Evolutionary conservation across 2,888 invertebrate species (phyloP).

Genomic region (Dichetophora obliterata): DNA sequence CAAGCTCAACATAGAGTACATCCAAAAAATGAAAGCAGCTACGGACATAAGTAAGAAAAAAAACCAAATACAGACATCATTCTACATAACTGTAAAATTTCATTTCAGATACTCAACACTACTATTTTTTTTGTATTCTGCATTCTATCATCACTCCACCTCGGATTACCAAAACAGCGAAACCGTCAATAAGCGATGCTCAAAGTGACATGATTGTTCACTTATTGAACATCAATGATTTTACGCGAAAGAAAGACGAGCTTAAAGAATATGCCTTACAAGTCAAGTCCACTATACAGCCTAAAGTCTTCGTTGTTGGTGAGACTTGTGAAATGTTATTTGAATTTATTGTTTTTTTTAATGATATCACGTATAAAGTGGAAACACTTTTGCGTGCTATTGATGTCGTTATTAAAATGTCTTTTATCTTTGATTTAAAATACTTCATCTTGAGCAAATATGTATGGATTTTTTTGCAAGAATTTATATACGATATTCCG

Average conservation of each 20-base stretch:
- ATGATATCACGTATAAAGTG: conserved; percentile 28
- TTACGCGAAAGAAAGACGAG: conserved; percentile 15
- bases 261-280: not conserved
- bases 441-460: conserved; percentile 37
- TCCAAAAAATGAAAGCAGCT: too few species aligned
- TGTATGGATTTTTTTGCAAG: conserved; percentile 40
- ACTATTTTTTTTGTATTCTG: too few species aligned
- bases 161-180: too few species aligned
- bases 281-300: not conserved
- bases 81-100: too few species aligned
- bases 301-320: not conserved
- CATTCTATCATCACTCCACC: too few species aligned
- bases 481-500: conserved; percentile 28
- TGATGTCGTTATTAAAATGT: conserved; percentile 29
- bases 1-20: too few species aligned
- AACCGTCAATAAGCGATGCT: too few species aligned
- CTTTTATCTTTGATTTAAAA: conserved; percentile 34
- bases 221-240: conserved; percentile 9
- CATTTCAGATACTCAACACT: too few species aligned
- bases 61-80: too few species aligned
- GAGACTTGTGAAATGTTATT: not conserved
- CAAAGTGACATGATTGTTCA: conserved; percentile 27
- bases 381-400: conserved; percentile 23
- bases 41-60: too few species aligned
- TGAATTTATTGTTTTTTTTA: conserved; percentile 20